Conservation (phyloP, 2,113 vertebrate species). For the Atractosteus spatula region DNA sequence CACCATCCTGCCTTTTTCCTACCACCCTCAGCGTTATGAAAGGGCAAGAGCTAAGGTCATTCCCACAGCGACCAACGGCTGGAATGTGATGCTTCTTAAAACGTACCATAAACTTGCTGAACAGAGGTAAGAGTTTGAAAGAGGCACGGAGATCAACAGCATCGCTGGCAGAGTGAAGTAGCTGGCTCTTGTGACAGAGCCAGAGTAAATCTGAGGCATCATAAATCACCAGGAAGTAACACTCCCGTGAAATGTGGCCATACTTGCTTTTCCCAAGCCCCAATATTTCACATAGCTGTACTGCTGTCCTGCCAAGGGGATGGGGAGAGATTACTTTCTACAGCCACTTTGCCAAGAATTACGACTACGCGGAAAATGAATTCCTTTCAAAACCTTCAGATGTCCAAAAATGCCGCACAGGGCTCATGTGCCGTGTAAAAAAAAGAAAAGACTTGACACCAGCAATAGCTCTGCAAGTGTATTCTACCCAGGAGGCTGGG, state of each 20-base stretch:
- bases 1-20: too few species aligned
- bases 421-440: not conserved
- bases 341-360: slow-evolving; percentile 14
- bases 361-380: slow-evolving; percentile 10
- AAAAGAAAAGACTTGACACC: not conserved
- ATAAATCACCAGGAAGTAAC: slow-evolving; percentile 16
- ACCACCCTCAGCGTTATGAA: too few species aligned
- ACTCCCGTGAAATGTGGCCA: slow-evolving; percentile 8
- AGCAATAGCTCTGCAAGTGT: too few species aligned
- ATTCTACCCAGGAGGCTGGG: too few species aligned
- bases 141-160: too few species aligned
- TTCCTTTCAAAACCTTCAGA: not conserved
- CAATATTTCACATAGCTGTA: slow-evolving; percentile 13
- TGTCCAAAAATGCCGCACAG: not conserved
- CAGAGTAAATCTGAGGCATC: not conserved
- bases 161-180: not conserved
- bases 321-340: slow-evolving; percentile 14
- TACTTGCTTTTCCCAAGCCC: slow-evolving; percentile 8
- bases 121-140: too few species aligned
- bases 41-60: too few species aligned
- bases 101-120: too few species aligned
- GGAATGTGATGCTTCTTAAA: too few species aligned
- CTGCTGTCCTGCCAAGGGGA: slow-evolving; percentile 1
- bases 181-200: slow-evolving; percentile 7
- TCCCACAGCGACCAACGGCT: too few species aligned